A percentile compares a stretch with the other conserved stretches of the same genome.
phyloP scores from a whole-genome alignment of 2,113 vertebrate genomes.

The Silurus asotus region DNA sequence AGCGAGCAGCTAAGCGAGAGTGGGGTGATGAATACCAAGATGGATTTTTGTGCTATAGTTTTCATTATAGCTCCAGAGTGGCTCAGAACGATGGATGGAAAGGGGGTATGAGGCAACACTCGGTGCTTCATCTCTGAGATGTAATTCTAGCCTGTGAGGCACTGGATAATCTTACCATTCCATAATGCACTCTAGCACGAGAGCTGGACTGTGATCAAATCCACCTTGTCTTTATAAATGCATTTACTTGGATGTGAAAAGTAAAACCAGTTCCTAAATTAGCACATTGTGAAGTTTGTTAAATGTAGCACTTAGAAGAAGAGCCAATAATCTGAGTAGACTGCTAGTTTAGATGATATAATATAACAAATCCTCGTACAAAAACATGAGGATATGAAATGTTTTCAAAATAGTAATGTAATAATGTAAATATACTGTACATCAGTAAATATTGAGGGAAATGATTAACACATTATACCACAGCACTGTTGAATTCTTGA shows the following conservation, averaged over 20 bases:
- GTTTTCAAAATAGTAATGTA: neutral
- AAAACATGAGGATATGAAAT: neutral
- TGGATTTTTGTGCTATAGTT: constrained; percentile 32
- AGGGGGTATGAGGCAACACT: constrained; percentile 6
- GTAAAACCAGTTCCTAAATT: constrained; percentile 12
- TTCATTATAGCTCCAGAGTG: constrained; percentile 23
- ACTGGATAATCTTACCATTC: constrained; percentile 18
- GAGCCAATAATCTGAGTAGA: neutral
- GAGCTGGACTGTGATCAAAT: neutral
- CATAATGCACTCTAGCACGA: neutral
- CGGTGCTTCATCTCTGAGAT: constrained; percentile 1
- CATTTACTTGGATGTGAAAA: constrained; percentile 8
- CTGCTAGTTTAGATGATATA: neutral
- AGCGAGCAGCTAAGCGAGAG: constrained; percentile 41
- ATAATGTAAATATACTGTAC: neutral
- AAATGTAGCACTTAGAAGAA: neutral
- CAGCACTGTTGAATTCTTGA: neutral
- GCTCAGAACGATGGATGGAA: constrained; percentile 10
- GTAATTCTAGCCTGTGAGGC: neutral
- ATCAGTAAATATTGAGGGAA: neutral
- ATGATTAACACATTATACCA: neutral
- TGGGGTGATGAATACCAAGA: constrained; percentile 38
- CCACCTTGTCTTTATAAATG: constrained; percentile 13
- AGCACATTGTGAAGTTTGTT: neutral
- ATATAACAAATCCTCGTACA: neutral